Percentiles rank a stretch among this genome's conserved stretches.
These are phyloP conservation scores for Buathra laborator DNA, from an alignment of 2,888 invertebrate genomes.

Conservation along the genomic window DNA sequence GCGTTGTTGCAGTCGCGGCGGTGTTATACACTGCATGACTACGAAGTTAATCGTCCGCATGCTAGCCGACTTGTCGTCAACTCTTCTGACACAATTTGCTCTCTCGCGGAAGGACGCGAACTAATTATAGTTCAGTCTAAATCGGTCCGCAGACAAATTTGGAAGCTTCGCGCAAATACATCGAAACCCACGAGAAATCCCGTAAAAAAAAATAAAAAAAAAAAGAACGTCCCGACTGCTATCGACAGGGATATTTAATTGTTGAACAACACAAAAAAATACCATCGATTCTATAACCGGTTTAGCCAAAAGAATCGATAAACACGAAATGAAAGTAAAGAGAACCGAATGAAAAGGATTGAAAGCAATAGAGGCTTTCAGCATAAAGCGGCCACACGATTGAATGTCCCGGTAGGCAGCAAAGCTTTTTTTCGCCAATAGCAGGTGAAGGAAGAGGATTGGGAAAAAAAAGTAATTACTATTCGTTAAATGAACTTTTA, in stretches of 20 bases:
- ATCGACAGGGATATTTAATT: slow-evolving; percentile 11
- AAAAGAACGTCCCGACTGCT: neutral
- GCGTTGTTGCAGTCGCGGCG: slow-evolving; percentile 48
- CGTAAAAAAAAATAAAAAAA: neutral
- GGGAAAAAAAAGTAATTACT: slow-evolving; percentile 43
- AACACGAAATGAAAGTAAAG: slow-evolving; percentile 30
- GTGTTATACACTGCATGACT: slow-evolving; percentile 34
- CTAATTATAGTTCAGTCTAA: slow-evolving; percentile 58
- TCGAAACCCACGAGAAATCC: neutral
- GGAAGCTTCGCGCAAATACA: neutral
- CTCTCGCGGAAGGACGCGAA: slow-evolving; percentile 38
- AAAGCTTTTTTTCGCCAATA: slow-evolving; percentile 18
- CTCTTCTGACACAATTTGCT: slow-evolving; percentile 48
- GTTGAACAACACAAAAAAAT: neutral
- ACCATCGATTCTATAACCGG: neutral
- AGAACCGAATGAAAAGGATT: slow-evolving; percentile 7
- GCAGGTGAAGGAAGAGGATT: slow-evolving; percentile 9
- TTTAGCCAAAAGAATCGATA: slow-evolving; percentile 15
- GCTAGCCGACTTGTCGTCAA: slow-evolving; percentile 43
- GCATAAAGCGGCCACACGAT: slow-evolving; percentile 36
- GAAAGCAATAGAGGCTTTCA: slow-evolving; percentile 17
- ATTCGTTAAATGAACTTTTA: slow-evolving; percentile 51
- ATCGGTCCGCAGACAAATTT: neutral
- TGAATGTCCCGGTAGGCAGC: slow-evolving; percentile 3
- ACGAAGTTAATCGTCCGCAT: slow-evolving; percentile 41